A percentile compares a stretch with the other conserved stretches of the same genome.
Evolutionary conservation across 2,113 vertebrate genomes (phyloP).

Genomic region (Macaca mulatta): DNA sequence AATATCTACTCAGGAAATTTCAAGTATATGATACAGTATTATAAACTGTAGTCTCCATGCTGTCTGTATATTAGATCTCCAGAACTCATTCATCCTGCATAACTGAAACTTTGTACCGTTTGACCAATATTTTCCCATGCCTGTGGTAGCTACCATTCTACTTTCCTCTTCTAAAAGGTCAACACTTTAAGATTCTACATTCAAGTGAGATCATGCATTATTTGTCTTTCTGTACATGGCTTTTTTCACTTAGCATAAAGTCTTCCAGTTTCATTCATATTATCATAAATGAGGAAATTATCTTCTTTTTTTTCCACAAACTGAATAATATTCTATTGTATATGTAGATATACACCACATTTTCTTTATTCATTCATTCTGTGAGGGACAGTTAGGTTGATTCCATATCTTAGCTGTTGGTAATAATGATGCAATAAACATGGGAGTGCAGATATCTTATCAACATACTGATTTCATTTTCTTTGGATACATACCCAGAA

Average conservation of each 20-base stretch:
- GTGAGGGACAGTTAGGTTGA: background rate
- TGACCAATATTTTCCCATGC: background rate
- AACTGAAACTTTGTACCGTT: background rate
- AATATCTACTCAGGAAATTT: background rate
- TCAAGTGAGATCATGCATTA: background rate
- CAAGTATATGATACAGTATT: background rate
- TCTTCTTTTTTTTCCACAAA: background rate
- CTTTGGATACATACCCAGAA: background rate
- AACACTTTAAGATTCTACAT: background rate
- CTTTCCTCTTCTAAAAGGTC: background rate
- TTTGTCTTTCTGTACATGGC: background rate
- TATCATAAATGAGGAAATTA: background rate
- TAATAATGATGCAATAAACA: background rate
- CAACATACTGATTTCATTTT: background rate
- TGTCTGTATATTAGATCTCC: background rate
- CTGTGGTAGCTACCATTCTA: background rate
- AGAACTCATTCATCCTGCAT: background rate
- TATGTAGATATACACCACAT: background rate
- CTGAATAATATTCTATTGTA: background rate
- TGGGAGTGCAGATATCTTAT: background rate
- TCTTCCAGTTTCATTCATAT: background rate
- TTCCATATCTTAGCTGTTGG: background rate
- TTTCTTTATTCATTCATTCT: background rate
- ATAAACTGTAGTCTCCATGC: background rate
- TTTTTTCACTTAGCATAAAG: background rate